Evolutionary conservation across 35 echinoderm and acorn worm genomes (phyloP).

Genomic region (Anneissia japonica): DNA sequence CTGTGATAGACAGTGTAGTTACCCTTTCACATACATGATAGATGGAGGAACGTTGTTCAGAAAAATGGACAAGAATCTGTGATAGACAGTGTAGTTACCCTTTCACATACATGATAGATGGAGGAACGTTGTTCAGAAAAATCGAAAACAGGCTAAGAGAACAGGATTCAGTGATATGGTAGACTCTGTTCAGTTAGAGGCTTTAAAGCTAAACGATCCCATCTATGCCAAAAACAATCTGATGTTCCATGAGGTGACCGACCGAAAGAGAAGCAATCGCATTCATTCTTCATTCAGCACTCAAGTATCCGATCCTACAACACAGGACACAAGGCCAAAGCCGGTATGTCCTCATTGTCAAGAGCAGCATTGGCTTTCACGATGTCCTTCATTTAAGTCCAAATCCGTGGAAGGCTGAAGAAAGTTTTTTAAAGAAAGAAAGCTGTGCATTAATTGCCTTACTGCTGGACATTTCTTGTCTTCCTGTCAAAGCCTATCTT

Average conservation of each 20-base stretch:
- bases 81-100: constrained; percentile 33
- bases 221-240: constrained; percentile 18
- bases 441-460: constrained; percentile 39
- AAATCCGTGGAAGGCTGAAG: not conserved
- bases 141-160: constrained; percentile 1
- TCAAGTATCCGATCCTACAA: not conserved
- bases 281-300: not conserved
- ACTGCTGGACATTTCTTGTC: constrained; percentile 29
- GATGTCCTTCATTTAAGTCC: not conserved
- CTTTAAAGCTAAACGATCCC: constrained; percentile 20
- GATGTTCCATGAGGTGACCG: too few relatives aligned
- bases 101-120: constrained; percentile 40
- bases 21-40: constrained; percentile 32
- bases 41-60: constrained; percentile 39
- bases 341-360: not conserved
- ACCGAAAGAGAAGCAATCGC: not conserved
- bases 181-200: not conserved
- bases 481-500: constrained; percentile 14
- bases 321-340: not conserved
- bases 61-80: too few relatives aligned
- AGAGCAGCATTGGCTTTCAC: not conserved
- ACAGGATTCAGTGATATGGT: constrained; percentile 19
- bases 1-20: too few relatives aligned
- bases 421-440: constrained; percentile 12
- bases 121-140: constrained; percentile 24